Evolutionary conservation across 2,888 invertebrate species (phyloP), one percentile per base, ranked within the genome.

Genomic region (Pandemis corylana): DNA sequence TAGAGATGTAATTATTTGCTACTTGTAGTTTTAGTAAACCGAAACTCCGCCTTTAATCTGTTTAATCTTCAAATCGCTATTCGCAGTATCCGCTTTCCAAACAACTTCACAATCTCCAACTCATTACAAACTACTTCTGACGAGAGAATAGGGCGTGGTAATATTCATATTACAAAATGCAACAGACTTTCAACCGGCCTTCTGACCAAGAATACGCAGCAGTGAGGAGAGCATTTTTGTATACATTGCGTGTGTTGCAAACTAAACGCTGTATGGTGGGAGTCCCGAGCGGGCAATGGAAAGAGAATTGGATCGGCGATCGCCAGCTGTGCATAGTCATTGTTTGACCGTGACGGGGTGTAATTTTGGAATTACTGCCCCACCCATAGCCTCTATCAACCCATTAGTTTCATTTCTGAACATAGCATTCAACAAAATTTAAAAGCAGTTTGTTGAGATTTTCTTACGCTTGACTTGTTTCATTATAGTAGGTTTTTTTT

Each of bases 91-190:
- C 7, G 7, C 12, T 56, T 20, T 49, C 13, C 61, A 62, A 41
- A 61, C 49, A 62, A 51, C 69, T 69, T 69, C 46, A 36, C 46
- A 62, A 62, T 61, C 5, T 56, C 42, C n/a, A 68, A 42, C 56
- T 10, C 42, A 42, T 41, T 41, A 44, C 6, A 28, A 67, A 67
- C 41, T 68, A 20, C 56, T 68, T 2, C 56, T 44, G 56, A 68
- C 56, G 56, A 61, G 61, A 68, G 68, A 42, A 44, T 56, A 36
- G 56, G 68, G 42, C 56, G 42, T 13, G 56, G 68, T 42, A 42
- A 68, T 59, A 56, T 68, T 53, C 51, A 13, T 15, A 10, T 13
- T 12, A 49, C 13, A 49, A 49, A 49, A 49, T 49, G 49, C 49
- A 49, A 13, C 49, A 12, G 49, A 13, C 49, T 49, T 49, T 49